phyloP scores from a whole-genome alignment of 2,113 vertebrate species.

The Mandrillus leucophaeus region DNA sequence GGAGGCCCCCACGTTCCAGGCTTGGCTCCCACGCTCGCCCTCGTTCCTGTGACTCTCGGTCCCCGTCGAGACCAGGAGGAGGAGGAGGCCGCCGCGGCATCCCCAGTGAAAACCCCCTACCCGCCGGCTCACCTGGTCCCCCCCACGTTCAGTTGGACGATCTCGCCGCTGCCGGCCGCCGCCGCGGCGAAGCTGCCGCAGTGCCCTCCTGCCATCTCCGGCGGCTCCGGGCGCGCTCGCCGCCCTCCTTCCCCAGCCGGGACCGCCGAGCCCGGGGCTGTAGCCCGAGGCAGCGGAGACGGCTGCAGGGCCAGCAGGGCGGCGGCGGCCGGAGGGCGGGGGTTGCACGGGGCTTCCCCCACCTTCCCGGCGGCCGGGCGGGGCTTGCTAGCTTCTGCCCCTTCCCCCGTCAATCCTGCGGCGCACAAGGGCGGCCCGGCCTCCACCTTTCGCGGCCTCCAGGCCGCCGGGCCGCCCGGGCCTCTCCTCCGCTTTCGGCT shows the following conservation, averaged over 20 bases:
- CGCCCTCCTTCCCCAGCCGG: slow-evolving; percentile 47
- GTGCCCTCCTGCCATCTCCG: slow-evolving; percentile 89
- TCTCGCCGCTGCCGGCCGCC: slow-evolving; percentile 91
- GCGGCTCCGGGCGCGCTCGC: slow-evolving; percentile 45
- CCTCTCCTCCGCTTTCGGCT: not conserved
- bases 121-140: slow-evolving; percentile 89
- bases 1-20: fast-evolving
- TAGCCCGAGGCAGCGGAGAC: not conserved
- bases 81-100: not conserved
- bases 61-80: too few relatives aligned
- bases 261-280: slow-evolving; percentile 31
- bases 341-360: not conserved
- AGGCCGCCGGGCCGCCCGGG: slow-evolving; percentile 36
- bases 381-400: not conserved
- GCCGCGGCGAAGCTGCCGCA: slow-evolving; percentile 85
- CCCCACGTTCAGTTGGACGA: slow-evolving; percentile 96
- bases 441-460: not conserved
- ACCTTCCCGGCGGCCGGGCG: not conserved
- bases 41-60: fast-evolving
- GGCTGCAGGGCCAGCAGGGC: slow-evolving; percentile 11
- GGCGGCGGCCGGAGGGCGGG: not conserved
- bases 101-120: not conserved
- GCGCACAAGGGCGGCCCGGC: not conserved
- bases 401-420: not conserved
- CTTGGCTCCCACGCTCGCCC: not conserved